phyloP scores from a whole-genome alignment of 2,113 vertebrate genomes.

The Melanerpes aurifrons region DNA sequence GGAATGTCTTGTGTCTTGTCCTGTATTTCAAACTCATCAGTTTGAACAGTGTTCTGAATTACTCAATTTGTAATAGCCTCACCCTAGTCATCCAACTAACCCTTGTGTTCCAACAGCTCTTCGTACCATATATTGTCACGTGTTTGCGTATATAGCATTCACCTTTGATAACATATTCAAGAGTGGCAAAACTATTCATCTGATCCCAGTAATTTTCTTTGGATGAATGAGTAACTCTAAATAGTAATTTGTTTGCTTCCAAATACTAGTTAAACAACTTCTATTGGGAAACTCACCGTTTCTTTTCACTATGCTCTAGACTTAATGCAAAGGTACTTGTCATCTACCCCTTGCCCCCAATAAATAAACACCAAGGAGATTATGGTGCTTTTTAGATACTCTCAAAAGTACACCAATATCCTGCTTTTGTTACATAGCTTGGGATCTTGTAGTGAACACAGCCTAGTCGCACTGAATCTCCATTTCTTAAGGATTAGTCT shows the following conservation, averaged over 20 bases:
- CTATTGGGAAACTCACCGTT: background rate
- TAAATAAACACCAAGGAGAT: background rate
- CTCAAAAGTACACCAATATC: background rate
- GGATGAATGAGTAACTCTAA: background rate
- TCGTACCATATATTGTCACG: background rate
- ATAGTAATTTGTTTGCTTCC: background rate
- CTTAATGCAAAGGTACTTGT: background rate
- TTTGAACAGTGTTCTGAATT: background rate
- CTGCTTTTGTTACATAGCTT: background rate
- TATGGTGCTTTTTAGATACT: background rate
- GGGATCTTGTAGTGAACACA: background rate
- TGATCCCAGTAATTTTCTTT: background rate
- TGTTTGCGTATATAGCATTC: background rate
- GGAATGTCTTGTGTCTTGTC: background rate
- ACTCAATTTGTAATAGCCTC: background rate
- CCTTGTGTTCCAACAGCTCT: background rate
- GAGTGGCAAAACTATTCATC: background rate
- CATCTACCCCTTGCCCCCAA: rapidly evolving
- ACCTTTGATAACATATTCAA: background rate
- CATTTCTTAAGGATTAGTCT: background rate
- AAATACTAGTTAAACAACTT: background rate
- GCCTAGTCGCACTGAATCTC: background rate
- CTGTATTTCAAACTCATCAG: background rate
- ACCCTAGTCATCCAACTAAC: background rate
- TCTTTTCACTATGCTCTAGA: background rate